Conservation (phyloP, 2,113 vertebrate genomes). For the Natator depressus region DNA sequence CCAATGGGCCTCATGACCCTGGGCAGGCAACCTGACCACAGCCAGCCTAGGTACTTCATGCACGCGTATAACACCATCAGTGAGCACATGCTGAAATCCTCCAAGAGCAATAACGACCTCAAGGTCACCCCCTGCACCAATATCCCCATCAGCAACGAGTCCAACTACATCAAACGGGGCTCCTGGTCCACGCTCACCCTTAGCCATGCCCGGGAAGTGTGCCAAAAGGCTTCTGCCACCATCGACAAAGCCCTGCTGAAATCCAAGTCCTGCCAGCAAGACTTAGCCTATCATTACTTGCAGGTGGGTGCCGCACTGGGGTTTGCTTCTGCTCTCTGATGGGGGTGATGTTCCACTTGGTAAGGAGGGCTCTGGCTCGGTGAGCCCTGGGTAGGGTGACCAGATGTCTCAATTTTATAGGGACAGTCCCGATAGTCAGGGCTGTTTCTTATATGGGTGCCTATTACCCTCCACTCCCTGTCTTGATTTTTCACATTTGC, state of each 20-base stretch:
- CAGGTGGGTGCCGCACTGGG: slow-evolving; percentile 81
- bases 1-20: slow-evolving; percentile 94
- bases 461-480: too few relatives aligned
- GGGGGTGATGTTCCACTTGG: background rate
- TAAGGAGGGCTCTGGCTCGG: background rate
- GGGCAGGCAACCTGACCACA: slow-evolving; percentile 84
- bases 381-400: background rate
- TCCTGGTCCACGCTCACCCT: slow-evolving; percentile 97
- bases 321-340: background rate
- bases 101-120: slow-evolving; percentile 91
- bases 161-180: slow-evolving; percentile 91
- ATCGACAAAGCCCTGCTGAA: slow-evolving; percentile 96
- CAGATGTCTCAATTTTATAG: too few relatives aligned
- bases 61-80: slow-evolving; percentile 97
- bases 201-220: slow-evolving; percentile 92
- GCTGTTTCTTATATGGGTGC: too few relatives aligned
- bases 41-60: slow-evolving; percentile 89
- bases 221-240: slow-evolving; percentile 95
- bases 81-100: slow-evolving; percentile 92
- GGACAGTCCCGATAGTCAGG: too few relatives aligned
- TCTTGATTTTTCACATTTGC: too few relatives aligned
- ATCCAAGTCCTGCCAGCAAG: slow-evolving; percentile 97
- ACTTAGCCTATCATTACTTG: slow-evolving; percentile 94
- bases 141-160: slow-evolving; percentile 82
- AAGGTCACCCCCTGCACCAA: slow-evolving; percentile 80